Percentiles rank a stretch among this genome's conserved stretches.
Evolutionary conservation across 2,797 vertebrate genomes (phyloP).

Genomic region (Thaleichthys pacificus): DNA sequence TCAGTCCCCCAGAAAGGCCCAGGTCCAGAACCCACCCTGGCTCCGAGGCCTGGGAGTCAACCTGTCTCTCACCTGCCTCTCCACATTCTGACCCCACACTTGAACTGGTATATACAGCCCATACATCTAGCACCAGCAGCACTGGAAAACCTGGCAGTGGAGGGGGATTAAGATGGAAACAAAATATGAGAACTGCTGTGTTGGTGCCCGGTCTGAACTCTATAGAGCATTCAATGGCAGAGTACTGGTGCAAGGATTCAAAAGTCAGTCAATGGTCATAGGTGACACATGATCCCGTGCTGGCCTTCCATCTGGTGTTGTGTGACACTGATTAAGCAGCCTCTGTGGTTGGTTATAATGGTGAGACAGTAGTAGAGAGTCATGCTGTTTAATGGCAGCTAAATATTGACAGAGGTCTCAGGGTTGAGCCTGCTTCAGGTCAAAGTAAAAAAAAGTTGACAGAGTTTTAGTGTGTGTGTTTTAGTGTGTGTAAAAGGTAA

Average conservation of each 20-base stretch:
- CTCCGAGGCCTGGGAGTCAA: conserved; percentile 21
- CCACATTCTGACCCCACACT: neutral
- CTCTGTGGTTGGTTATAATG: conserved; percentile 58
- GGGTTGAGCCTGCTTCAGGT: conserved; percentile 58
- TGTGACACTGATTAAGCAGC: conserved; percentile 44
- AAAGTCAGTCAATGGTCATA: neutral
- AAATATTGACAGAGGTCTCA: conserved; percentile 75
- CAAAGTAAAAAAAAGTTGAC: conserved; percentile 58
- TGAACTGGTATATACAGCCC: neutral
- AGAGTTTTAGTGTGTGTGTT: conserved; percentile 25
- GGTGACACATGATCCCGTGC: neutral
- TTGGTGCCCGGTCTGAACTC: no score
- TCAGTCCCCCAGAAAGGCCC: conserved; percentile 40
- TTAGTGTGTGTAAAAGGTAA: neutral
- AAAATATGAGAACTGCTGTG: no score
- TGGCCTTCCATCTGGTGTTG: conserved; percentile 44
- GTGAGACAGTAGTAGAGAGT: conserved; percentile 72
- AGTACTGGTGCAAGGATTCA: neutral
- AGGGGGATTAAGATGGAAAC: no score
- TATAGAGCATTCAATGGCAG: no score
- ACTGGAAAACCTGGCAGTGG: no score
- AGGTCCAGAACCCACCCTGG: conserved; percentile 25
- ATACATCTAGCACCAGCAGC: neutral
- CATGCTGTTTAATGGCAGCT: conserved; percentile 63
- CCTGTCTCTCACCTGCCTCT: conserved; percentile 35